Percentiles rank a stretch among this genome's conserved stretches.
These are phyloP conservation scores for Oxyscelio sp. DNA, from an alignment of 2,888 invertebrate species.

Conservation along the genomic window DNA sequence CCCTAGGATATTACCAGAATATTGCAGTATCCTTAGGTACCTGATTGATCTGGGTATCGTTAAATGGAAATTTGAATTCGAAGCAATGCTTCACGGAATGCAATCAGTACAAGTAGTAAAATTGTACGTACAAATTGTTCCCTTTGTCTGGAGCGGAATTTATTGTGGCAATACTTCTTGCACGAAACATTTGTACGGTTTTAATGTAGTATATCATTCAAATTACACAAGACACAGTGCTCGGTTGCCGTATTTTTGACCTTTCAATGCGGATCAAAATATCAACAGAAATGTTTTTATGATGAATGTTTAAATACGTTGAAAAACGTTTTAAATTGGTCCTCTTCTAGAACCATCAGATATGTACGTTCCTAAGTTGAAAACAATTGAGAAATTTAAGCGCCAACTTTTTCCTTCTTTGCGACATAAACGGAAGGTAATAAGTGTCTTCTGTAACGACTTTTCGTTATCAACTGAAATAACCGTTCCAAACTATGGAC, in stretches of 20 bases:
- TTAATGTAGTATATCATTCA: slow-evolving; percentile 39
- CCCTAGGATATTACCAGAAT: no score
- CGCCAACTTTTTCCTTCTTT: neutral
- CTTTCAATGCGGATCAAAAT: no score
- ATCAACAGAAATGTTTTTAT: no score
- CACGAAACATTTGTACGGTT: slow-evolving; percentile 1
- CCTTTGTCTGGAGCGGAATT: slow-evolving; percentile 34
- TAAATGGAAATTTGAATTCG: neutral
- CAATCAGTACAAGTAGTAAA: slow-evolving; percentile 37
- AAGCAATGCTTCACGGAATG: slow-evolving; percentile 17
- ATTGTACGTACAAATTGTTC: slow-evolving; percentile 38
- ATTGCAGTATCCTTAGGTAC: no score
- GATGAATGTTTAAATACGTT: no score
- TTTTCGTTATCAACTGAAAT: slow-evolving; percentile 48
- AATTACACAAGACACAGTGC: slow-evolving; percentile 11
- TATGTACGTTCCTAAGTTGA: no score
- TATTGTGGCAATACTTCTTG: slow-evolving; percentile 4
- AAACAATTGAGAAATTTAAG: neutral
- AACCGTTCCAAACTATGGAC: slow-evolving; percentile 38
- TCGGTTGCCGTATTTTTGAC: slow-evolving; percentile 29
- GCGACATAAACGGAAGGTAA: neutral
- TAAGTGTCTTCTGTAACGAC: slow-evolving; percentile 12
- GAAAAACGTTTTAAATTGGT: no score
- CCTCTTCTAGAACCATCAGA: no score
- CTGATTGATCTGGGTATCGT: neutral